Evolutionary conservation across 2,113 vertebrate species (phyloP), one percentile per base, ranked within the genome.

Genomic region (Nothobranchius furzeri): DNA sequence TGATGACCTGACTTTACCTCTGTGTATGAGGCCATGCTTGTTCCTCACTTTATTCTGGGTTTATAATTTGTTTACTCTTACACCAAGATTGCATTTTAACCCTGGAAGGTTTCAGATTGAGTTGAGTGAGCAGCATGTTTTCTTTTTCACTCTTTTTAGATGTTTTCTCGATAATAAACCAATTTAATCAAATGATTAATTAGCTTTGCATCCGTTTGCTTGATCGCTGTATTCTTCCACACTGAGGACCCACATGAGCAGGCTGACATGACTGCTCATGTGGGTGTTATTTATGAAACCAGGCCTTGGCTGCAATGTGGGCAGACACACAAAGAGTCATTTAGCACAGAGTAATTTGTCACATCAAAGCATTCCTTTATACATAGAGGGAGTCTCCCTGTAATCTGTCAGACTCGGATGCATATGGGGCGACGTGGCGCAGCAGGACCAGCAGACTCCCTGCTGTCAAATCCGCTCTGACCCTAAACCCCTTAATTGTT

Each of bases 311-410:
- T 77, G 74, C 74, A 67, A 74, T 75, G 83, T 55, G 58, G 78
- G 72, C 69, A 51, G 70, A 84, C 70, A 79, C 76, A 84, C 84
- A 85, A 76, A 75, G 86, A 65, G 9, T 76, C 73, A 71, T 79
- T 89, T 87, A 86, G 71, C 76, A 62, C 45, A 9, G 51, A 64
- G 80, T 86, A 83, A 68, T 83, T 89, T 87, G 82, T 87, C 87
- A 82, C 90, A 87, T 91, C 85, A 91, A 89, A 90, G 85, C 86
- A 89, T 90, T 89, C 85, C 79, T 87, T 62, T 72, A 83, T 69
- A 57, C 61, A 61, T 61, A 71, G 56, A 76, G 76, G 83, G 69
- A 67, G 68, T 83, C 75, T 81, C 73, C 54, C 68, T 85, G 76
- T 87, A 84, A 88, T 86, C 85, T 90, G 69, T 79, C 69, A 80